Evolutionary conservation across 2,113 vertebrate species (phyloP), one percentile per base, ranked within the genome.

Genomic region (Mus musculus): DNA sequence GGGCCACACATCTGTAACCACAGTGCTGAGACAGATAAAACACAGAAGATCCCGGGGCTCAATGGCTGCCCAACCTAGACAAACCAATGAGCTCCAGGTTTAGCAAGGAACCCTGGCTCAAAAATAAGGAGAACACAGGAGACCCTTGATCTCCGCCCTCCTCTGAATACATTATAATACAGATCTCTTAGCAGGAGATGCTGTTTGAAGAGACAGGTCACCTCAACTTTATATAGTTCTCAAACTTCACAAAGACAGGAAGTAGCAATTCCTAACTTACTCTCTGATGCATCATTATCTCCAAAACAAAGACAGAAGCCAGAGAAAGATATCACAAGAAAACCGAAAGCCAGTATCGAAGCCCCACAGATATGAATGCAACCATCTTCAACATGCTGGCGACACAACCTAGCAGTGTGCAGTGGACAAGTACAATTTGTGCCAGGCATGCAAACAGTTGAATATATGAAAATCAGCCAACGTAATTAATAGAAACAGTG

Each of bases 391-490:
- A 30, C 42, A 94, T 11, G 63, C 5, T 7, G 33, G 54, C 0
- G 63, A 75, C 22, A 82, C 61, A 89, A 85, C 52, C 56, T 46
- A 94, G 65, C 26, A 95, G 69, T 71, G 91, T 14, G 73, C 14
- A 22, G 72, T 52, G 22, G 61, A 17, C 30, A 78, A 46, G 7
- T 78, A 12, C 9, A 26, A 46, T 46, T 65, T 77, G 93, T 46
- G 67, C 20, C 56, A 91, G 28, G 19, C 89, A 91, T 36, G 67
- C 71, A n/a, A 13, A 82, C 56, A 24, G 11, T 56, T 85, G 30
- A 91, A 89, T 30, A 89, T 76, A 49, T 65, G 24, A 94, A 95
- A 97, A 73, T 59, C 56, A 94, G 71, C 54, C 56, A 71, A 86
- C 63, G 36, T 36, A 88, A 95, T 80, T 91, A 76, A 65, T 9